Evolutionary conservation across 2,888 invertebrate species (phyloP).

Genomic region (Calameuta idolon): DNA sequence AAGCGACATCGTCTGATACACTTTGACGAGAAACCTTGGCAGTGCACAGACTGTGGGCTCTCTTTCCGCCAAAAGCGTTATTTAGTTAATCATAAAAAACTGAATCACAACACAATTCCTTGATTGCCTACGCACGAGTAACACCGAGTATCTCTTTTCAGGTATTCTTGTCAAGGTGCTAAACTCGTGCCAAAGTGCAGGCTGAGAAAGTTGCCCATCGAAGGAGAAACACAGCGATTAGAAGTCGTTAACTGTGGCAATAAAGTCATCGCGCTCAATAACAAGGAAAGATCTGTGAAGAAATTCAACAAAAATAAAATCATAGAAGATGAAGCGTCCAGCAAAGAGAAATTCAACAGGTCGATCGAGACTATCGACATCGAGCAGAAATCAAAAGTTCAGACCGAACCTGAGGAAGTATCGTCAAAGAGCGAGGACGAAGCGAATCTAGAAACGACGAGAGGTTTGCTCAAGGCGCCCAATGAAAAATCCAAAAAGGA

Average conservation of each 20-base stretch:
- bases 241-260: not conserved
- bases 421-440: not conserved
- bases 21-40: constrained; percentile 69
- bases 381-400: not conserved
- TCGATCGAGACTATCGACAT: not conserved
- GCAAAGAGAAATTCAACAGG: not conserved
- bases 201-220: not conserved
- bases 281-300: not conserved
- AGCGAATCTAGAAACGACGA: not conserved
- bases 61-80: constrained; percentile 70
- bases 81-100: constrained; percentile 68
- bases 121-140: constrained; percentile 16
- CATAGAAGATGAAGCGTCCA: not conserved
- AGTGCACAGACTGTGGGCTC: constrained; percentile 65
- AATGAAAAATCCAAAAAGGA: not conserved
- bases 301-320: not conserved
- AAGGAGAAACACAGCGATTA: not conserved
- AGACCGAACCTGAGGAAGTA: not conserved
- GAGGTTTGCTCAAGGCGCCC: not conserved
- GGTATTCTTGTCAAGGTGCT: constrained; percentile 28
- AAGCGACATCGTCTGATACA: constrained; percentile 71
- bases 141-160: constrained; percentile 46
- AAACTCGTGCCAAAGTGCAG: not conserved
- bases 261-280: not conserved
- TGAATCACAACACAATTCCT: constrained; percentile 55